These are phyloP conservation scores for Muschampia plurimacula DNA, from an alignment of 2,888 invertebrate genomes.

Conservation along the genomic window DNA sequence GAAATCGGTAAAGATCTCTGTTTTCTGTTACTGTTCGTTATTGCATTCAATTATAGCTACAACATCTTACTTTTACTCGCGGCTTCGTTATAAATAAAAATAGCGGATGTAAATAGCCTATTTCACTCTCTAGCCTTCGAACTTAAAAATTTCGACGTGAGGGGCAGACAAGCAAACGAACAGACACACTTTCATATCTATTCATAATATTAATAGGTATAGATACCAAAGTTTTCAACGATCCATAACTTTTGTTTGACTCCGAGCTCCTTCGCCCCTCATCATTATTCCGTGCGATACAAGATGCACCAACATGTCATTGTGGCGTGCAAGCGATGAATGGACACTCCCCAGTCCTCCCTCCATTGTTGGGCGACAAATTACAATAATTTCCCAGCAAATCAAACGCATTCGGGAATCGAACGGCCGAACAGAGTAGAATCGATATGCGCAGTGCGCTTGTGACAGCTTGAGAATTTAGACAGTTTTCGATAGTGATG, in stretches of 20 bases:
- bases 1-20: too few relatives aligned
- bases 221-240: neutral
- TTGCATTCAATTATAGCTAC: too few relatives aligned
- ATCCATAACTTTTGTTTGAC: slow-evolving; percentile 18
- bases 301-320: slow-evolving; percentile 62
- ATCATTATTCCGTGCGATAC: slow-evolving; percentile 60
- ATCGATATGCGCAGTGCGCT: slow-evolving; percentile 52
- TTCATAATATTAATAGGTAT: too few relatives aligned
- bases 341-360: slow-evolving; percentile 65
- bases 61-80: too few relatives aligned
- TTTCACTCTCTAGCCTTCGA: too few relatives aligned
- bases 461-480: slow-evolving; percentile 31
- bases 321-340: slow-evolving; percentile 53
- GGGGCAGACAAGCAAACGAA: too few relatives aligned
- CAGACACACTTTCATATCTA: too few relatives aligned
- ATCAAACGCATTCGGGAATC: slow-evolving; percentile 82
- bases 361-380: slow-evolving; percentile 77
- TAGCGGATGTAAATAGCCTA: too few relatives aligned
- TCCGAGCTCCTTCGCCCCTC: slow-evolving; percentile 44
- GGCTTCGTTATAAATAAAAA: too few relatives aligned
- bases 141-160: too few relatives aligned
- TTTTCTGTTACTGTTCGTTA: too few relatives aligned
- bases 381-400: slow-evolving; percentile 82
- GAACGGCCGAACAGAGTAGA: slow-evolving; percentile 78
- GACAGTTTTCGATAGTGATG: too few relatives aligned